A percentile compares a stretch with the other conserved stretches of the same genome.
Conservation (phyloP, 2,113 vertebrate species). For the Seriola rivoliana region DNA sequence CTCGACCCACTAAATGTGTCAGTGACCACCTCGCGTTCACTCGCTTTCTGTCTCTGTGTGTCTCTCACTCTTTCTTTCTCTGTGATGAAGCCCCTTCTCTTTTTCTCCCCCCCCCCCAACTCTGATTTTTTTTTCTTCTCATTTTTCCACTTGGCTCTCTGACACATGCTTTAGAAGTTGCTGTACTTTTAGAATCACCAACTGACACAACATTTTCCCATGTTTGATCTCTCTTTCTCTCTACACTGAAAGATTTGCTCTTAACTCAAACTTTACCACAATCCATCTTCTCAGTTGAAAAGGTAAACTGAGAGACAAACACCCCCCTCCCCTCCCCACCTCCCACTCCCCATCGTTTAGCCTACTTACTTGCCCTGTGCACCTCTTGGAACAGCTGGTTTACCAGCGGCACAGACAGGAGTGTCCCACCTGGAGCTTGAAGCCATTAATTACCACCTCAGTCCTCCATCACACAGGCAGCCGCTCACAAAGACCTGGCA, state of each 20-base stretch:
- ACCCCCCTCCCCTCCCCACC: background rate
- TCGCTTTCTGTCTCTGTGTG: slow-evolving; percentile 57
- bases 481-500: slow-evolving; percentile 64
- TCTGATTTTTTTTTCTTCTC: background rate
- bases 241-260: background rate
- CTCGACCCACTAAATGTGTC: slow-evolving; percentile 84
- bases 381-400: slow-evolving; percentile 68
- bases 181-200: background rate
- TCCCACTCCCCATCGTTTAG: background rate
- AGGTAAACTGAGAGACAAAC: background rate
- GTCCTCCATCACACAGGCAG: slow-evolving; percentile 56
- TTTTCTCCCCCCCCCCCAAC: background rate
- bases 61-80: slow-evolving; percentile 49
- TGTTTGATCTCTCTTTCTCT: background rate
- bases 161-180: background rate
- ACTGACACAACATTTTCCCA: background rate
- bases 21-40: slow-evolving; percentile 69
- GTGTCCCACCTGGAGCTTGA: slow-evolving; percentile 74
- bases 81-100: slow-evolving; percentile 28
- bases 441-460: slow-evolving; percentile 71
- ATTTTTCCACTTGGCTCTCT: background rate
- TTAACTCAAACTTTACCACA: background rate
- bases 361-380: background rate
- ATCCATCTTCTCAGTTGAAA: background rate
- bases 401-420: slow-evolving; percentile 45